Evolutionary conservation across 2,888 invertebrate species (phyloP).

Genomic region (Hydrotaea cyrtoneurina): DNA sequence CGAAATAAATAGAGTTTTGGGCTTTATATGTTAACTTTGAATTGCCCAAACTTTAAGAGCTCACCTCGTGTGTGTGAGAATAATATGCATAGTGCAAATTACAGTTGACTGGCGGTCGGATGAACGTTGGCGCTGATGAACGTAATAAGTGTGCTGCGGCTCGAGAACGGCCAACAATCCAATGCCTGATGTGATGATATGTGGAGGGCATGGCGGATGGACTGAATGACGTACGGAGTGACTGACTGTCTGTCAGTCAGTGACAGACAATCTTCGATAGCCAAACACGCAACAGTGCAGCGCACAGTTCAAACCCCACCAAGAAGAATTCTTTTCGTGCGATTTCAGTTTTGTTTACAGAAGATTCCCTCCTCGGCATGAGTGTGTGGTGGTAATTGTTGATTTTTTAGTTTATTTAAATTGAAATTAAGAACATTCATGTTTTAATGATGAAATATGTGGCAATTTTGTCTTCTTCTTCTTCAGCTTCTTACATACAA

Average conservation of each 20-base stretch:
- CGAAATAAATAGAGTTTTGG: no score
- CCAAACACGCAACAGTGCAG: slow-evolving; percentile 9
- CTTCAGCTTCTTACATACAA: slow-evolving; percentile 30
- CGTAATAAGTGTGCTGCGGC: slow-evolving; percentile 25
- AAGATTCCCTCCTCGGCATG: neutral
- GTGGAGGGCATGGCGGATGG: neutral
- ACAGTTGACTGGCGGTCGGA: slow-evolving; percentile 50
- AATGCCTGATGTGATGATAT: slow-evolving; percentile 1
- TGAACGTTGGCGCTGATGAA: slow-evolving; percentile 33
- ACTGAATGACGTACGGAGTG: neutral
- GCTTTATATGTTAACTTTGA: no score
- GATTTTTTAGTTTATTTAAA: slow-evolving; percentile 49
- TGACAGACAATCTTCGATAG: slow-evolving; percentile 23
- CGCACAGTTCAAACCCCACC: neutral
- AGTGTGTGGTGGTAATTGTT: slow-evolving; percentile 10
- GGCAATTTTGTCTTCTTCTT: slow-evolving; percentile 15
- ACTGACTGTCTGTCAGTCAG: neutral
- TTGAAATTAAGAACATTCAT: slow-evolving; percentile 52
- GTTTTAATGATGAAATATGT: slow-evolving; percentile 62
- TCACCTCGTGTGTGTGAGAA: slow-evolving; percentile 12
- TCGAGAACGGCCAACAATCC: slow-evolving; percentile 2
- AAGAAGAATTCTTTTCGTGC: neutral
- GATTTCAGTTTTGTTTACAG: neutral
- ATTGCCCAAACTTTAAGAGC: no score
- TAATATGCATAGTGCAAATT: slow-evolving; percentile 55